phyloP scores from a whole-genome alignment of 2,888 invertebrate species.

The Cheilosia urbana region DNA sequence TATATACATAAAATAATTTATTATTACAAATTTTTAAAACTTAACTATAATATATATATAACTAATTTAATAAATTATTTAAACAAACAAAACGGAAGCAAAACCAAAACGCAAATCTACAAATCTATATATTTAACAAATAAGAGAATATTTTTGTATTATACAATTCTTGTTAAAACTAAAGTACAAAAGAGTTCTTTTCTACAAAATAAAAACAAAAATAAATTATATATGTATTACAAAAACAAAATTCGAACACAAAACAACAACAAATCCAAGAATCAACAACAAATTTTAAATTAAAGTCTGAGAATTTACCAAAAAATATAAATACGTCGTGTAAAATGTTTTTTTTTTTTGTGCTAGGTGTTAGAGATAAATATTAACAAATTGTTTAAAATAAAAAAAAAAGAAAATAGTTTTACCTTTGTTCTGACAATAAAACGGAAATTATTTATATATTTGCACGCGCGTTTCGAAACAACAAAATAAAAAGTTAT shows the following conservation, averaged over 20 bases:
- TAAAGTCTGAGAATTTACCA: constrained; percentile 74
- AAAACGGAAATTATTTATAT: constrained; percentile 54
- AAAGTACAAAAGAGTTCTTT: constrained; percentile 74
- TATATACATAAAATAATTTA: constrained; percentile 74
- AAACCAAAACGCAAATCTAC: constrained; percentile 76
- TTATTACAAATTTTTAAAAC: constrained; percentile 70
- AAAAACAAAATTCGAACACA: constrained; percentile 63
- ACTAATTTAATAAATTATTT: constrained; percentile 74
- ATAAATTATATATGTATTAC: constrained; percentile 12
- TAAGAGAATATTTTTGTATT: constrained; percentile 75
- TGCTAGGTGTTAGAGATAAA: constrained; percentile 51
- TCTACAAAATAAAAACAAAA: constrained; percentile 57
- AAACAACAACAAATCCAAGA: constrained; percentile 27
- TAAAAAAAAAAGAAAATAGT: constrained; percentile 13
- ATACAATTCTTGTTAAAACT: constrained; percentile 75
- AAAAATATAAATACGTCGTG: constrained; percentile 57
- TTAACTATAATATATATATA: constrained; percentile 47
- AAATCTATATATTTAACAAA: constrained; percentile 77
- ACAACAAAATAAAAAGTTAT: constrained; percentile 38
- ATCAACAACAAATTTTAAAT: constrained; percentile 60
- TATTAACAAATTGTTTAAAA: background rate
- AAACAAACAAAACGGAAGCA: constrained; percentile 62
- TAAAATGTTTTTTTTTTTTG: constrained; percentile 17
- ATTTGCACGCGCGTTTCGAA: constrained; percentile 58
- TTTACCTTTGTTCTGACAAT: constrained; percentile 70